Evolutionary conservation across 2,113 vertebrate species (phyloP).

Genomic region (Bombycilla garrulus): DNA sequence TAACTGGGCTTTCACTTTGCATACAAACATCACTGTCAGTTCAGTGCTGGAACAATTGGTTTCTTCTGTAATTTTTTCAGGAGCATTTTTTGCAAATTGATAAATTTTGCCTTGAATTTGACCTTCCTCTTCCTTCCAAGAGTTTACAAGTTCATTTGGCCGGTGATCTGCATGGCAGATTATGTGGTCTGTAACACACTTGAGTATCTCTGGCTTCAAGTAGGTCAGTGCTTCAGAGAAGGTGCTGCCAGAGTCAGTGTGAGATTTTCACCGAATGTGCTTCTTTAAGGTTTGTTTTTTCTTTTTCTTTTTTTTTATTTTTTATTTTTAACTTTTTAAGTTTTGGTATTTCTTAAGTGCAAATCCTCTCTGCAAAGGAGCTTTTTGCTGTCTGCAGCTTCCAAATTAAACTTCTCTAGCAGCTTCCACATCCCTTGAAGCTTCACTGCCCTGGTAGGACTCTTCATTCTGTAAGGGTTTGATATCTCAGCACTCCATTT

Average conservation of each 20-base stretch:
- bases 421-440: not conserved
- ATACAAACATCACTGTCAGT: fast-evolving
- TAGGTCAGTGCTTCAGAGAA: not conserved
- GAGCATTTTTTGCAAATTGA: not conserved
- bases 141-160: not conserved
- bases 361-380: not conserved
- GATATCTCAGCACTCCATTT: not conserved
- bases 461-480: not conserved
- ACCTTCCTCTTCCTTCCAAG: not conserved
- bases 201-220: not conserved
- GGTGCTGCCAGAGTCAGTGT: not conserved
- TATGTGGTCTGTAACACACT: not conserved
- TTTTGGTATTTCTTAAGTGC: not conserved
- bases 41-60: not conserved
- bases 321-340: not conserved
- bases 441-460: not conserved
- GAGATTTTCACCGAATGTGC: not conserved
- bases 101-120: not conserved
- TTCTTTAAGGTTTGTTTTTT: not conserved
- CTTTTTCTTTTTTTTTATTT: not conserved
- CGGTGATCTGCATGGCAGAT: not conserved
- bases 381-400: not conserved
- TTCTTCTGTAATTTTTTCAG: not conserved
- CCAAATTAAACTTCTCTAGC: not conserved
- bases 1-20: not conserved